Evolutionary conservation across 2,113 vertebrate genomes (phyloP).

Genomic region (Myotis yumanensis): DNA sequence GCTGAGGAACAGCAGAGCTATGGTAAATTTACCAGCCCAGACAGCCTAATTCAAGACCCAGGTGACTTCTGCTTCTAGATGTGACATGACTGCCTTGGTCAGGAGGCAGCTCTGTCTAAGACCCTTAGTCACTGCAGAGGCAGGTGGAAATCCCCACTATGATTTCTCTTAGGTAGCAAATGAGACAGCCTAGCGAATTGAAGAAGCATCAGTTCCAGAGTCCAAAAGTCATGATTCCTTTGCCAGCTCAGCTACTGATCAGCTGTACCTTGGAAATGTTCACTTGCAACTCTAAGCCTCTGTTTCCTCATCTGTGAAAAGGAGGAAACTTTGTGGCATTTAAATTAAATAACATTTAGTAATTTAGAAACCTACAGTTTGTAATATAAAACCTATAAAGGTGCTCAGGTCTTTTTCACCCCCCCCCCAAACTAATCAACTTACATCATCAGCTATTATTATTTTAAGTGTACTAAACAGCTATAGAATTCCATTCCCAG

Average conservation of each 20-base stretch:
- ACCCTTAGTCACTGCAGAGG: neutral
- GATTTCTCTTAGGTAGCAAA: neutral
- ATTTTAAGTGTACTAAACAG: neutral
- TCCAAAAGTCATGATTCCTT: neutral
- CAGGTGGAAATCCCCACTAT: rapidly evolving
- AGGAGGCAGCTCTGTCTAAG: neutral
- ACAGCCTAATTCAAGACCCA: neutral
- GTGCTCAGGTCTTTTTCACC: slow-evolving; percentile 52
- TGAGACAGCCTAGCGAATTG: neutral
- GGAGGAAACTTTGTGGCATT: neutral
- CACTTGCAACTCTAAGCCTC: neutral
- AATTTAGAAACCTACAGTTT: neutral
- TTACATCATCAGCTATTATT: neutral
- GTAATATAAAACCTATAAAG: neutral
- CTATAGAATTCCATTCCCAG: neutral
- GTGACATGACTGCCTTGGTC: neutral
- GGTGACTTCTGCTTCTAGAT: rapidly evolving
- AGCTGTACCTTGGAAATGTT: neutral
- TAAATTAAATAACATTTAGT: neutral
- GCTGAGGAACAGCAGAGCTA: slow-evolving; percentile 54
- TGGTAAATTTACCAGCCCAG: neutral
- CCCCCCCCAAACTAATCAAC: neutral
- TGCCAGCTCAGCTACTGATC: neutral
- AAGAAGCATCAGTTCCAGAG: neutral
- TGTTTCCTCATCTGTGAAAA: slow-evolving; percentile 15